These are phyloP conservation scores for Stegastes partitus DNA, from an alignment of 2,113 vertebrate genomes.

Conservation along the genomic window DNA sequence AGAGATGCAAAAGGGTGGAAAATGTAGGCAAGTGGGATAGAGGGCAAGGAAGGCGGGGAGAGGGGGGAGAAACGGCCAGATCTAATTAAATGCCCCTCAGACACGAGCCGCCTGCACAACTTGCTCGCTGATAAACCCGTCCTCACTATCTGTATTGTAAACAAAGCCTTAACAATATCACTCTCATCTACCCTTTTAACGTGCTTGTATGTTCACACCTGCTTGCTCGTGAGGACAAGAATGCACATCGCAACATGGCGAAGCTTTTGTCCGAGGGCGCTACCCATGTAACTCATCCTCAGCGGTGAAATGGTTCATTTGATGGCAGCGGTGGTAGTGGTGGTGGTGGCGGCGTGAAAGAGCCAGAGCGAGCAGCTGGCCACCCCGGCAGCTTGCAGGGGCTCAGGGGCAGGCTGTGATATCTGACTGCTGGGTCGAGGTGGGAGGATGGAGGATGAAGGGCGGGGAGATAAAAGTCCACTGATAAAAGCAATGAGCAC, in stretches of 20 bases:
- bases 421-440: conserved; percentile 61
- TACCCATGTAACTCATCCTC: background rate
- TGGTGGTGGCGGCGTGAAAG: background rate
- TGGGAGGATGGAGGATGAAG: conserved; percentile 45
- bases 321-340: conserved; percentile 24
- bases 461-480: conserved; percentile 67
- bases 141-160: conserved; percentile 24
- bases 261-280: background rate
- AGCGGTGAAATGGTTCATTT: conserved; percentile 10
- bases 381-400: conserved; percentile 40
- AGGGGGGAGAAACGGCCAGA: conserved; percentile 49
- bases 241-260: background rate
- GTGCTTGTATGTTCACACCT: conserved; percentile 19
- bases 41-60: background rate
- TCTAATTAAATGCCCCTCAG: conserved; percentile 75
- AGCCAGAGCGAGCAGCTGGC: conserved; percentile 44
- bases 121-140: conserved; percentile 55
- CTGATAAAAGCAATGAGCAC: conserved; percentile 68
- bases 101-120: conserved; percentile 58
- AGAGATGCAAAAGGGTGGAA: conserved; percentile 34
- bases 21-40: background rate
- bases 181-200: conserved; percentile 18
- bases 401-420: conserved; percentile 59
- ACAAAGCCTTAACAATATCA: conserved; percentile 38
- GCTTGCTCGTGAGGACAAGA: conserved; percentile 2